phyloP scores from a whole-genome alignment of 2,113 vertebrate species.

The Bubo scandiacus region DNA sequence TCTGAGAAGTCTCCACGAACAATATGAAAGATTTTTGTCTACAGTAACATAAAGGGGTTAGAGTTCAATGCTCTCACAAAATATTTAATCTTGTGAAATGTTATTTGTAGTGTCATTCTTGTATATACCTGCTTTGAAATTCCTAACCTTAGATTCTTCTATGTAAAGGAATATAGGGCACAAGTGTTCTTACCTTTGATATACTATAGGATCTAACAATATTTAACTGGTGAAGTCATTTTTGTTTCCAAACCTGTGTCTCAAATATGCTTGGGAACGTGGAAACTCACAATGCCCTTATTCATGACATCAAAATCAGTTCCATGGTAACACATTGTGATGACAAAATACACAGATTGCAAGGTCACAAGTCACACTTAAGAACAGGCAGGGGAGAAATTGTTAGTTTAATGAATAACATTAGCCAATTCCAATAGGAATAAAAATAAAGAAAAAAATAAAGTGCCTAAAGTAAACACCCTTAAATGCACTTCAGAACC shows the following conservation, averaged over 20 bases:
- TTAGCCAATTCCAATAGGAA: conserved; percentile 56
- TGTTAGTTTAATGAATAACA: conserved; percentile 74
- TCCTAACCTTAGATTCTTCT: conserved; percentile 48
- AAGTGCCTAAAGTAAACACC: conserved; percentile 63
- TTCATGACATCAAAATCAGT: conserved; percentile 75
- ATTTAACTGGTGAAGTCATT: conserved; percentile 76
- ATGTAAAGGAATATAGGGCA: conserved; percentile 58
- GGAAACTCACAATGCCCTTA: conserved; percentile 73
- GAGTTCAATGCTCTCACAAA: conserved; percentile 45
- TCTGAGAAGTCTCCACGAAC: conserved; percentile 19
- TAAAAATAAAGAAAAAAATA: conserved; percentile 60
- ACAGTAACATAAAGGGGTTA: conserved; percentile 44
- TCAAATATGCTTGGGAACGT: conserved; percentile 72
- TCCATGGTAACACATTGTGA: conserved; percentile 73
- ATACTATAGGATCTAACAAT: conserved; percentile 68
- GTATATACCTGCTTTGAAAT: conserved; percentile 64
- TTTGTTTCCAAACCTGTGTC: conserved; percentile 70
- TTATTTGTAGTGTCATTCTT: conserved; percentile 52
- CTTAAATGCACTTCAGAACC: conserved; percentile 68
- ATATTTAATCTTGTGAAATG: conserved; percentile 63
- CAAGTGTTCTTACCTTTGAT: conserved; percentile 69
- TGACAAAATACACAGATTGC: conserved; percentile 75
- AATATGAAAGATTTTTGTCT: conserved; percentile 53
- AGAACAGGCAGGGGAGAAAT: conserved; percentile 66
- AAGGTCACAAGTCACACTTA: conserved; percentile 74